Evolutionary conservation across 2,888 invertebrate genomes (phyloP).

Genomic region (Automeris io): DNA sequence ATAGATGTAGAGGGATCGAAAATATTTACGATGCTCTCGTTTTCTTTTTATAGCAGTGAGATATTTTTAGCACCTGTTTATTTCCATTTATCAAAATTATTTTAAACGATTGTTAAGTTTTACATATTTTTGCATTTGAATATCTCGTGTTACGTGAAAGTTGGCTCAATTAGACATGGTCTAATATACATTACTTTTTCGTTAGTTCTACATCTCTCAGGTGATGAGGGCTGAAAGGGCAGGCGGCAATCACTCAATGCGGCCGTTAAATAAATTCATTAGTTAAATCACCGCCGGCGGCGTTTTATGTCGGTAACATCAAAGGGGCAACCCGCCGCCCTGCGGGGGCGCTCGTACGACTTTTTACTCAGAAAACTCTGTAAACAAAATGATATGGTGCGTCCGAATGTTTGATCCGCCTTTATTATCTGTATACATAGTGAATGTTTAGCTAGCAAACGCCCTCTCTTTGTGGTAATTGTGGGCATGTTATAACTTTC

Average conservation of each 20-base stretch:
- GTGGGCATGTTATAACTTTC: conserved; percentile 47
- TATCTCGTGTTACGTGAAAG: too few relatives aligned
- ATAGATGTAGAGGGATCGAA: too few relatives aligned
- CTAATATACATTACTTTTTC: conserved; percentile 1
- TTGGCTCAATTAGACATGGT: conserved; percentile 8
- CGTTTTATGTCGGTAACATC: conserved; percentile 76
- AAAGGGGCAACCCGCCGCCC: conserved; percentile 61
- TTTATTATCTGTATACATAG: conserved; percentile 71
- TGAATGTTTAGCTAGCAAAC: conserved; percentile 62
- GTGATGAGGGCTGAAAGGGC: conserved; percentile 25
- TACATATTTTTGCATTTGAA: too few relatives aligned
- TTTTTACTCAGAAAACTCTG: conserved; percentile 76
- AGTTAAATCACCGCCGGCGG: conserved; percentile 77
- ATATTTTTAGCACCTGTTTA: background rate
- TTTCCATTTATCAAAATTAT: background rate
- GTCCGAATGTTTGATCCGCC: conserved; percentile 74
- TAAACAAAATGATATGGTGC: conserved; percentile 75
- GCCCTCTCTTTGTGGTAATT: conserved; percentile 56
- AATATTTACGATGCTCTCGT: too few relatives aligned
- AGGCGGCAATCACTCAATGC: conserved; percentile 49
- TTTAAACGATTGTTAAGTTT: background rate
- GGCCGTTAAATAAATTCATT: conserved; percentile 78
- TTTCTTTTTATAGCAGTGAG: background rate
- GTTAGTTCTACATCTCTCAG: conserved; percentile 10
- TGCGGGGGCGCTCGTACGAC: conserved; percentile 63